Evolutionary conservation across 1,140 invertebrate genomes (phyloP), one percentile per base, ranked within the genome.

Genomic region (Asbolus verrucosus): DNA sequence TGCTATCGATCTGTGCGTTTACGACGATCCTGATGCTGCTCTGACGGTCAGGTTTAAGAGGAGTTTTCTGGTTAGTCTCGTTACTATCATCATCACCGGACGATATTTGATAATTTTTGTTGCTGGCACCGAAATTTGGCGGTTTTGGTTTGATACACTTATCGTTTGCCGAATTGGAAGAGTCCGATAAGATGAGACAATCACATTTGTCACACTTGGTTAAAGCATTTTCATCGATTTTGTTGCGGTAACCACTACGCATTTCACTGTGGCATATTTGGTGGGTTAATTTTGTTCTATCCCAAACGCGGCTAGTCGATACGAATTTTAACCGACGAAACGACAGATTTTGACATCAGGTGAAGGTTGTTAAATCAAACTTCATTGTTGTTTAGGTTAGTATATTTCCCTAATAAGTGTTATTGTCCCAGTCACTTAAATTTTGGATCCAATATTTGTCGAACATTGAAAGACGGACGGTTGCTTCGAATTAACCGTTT

Each of bases 381-480:
- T n/a, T n/a, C 2, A 14, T 54, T 14, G 46, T 14, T 21, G n/a
- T 16, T 54, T 54, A 54, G 61, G 61, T 41, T 63, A 63, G 14
- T 63, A 63, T 63, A 63, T 63, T 63, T 63, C 18, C 61, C 61
- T 41, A n/a, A n/a, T 27, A 63, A 41, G 61, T 63, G 61, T 63
- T 63, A 63, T 63, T 63, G 61, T 63, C 61, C 33, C 61, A 63
- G 61, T 63, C 61, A 63, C 61, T 63, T 63, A 63, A n/a, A 62
- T 63, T 63, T 38, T 63, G 61, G 61, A 63, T 63, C 61, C 31
- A 62, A 41, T 19, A 63, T 8, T 63, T 39, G n/a, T n/a, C 46
- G 14, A 54, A 54, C 46, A 54, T 54, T 27, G 46, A 54, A 54
- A 21, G 18, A n/a, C n/a, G 46, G 11, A 21, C 46, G 11, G 21